These are phyloP conservation scores for Hippasteria phrygiana DNA, from an alignment of 53 echinoderm and acorn worm species.

Conservation along the genomic window DNA sequence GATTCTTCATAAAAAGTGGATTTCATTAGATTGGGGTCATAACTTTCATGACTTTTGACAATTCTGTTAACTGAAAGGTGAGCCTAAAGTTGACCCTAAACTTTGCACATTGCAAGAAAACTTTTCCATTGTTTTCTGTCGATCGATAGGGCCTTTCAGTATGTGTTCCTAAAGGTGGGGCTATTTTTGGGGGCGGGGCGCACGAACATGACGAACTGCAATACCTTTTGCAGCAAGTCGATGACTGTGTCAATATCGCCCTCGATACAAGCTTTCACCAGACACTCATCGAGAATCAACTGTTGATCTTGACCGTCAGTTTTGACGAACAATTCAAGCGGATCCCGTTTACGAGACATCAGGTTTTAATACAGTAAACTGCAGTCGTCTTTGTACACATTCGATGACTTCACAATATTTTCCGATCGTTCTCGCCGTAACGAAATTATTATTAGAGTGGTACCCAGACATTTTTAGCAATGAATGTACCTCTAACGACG, in stretches of 20 bases:
- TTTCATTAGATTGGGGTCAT: no score
- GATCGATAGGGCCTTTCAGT: no score
- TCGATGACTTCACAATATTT: neutral
- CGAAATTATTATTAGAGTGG: neutral
- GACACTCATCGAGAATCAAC: conserved; percentile 69
- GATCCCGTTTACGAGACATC: conserved; percentile 54
- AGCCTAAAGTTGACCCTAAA: no score
- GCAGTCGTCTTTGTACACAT: neutral
- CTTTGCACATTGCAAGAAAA: no score
- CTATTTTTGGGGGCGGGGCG: neutral
- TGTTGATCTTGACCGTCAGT: conserved; percentile 66
- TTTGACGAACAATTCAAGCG: conserved; percentile 44
- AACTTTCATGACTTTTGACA: no score
- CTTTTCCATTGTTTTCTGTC: no score
- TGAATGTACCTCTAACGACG: neutral
- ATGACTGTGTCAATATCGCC: conserved; percentile 86
- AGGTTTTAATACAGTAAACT: neutral
- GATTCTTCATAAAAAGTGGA: no score
- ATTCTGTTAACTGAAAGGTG: no score
- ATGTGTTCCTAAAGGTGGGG: no score
- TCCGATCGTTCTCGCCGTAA: neutral
- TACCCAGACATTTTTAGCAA: neutral
- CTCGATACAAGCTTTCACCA: conserved; percentile 68
- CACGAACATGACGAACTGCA: neutral
- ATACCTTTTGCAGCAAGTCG: conserved; percentile 82